Evolutionary conservation across 2,797 vertebrate genomes (phyloP).

Genomic region (Characodon lateralis): DNA sequence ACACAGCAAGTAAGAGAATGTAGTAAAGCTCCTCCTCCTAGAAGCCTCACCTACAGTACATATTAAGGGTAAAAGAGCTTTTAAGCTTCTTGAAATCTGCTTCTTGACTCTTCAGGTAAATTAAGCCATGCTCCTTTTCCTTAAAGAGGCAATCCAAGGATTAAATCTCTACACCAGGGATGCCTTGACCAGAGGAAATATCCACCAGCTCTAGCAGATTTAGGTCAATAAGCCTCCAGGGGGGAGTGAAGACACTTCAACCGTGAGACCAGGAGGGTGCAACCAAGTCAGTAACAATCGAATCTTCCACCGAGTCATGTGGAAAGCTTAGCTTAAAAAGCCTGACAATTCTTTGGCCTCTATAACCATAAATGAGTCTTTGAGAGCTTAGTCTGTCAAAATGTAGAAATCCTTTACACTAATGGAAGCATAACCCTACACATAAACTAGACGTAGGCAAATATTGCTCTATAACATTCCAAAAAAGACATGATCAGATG

Average conservation of each 20-base stretch:
- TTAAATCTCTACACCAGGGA: conserved; percentile 32
- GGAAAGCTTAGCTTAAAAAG: conserved; percentile 18
- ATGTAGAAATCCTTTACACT: neutral
- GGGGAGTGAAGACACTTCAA: conserved; percentile 14
- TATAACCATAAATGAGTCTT: neutral
- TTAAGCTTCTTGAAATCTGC: conserved; percentile 27
- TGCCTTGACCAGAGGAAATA: conserved; percentile 37
- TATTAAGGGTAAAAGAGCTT: conserved; percentile 8
- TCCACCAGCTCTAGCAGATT: conserved; percentile 36
- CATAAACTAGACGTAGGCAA: neutral
- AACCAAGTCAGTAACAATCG: conserved; percentile 20
- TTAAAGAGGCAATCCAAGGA: conserved; percentile 42
- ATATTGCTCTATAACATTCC: neutral
- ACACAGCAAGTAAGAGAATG: conserved; percentile 1
- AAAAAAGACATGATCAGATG: neutral
- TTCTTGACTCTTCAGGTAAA: conserved; percentile 36
- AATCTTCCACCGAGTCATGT: conserved; percentile 14
- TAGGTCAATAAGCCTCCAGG: conserved; percentile 24
- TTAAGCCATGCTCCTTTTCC: conserved; percentile 26
- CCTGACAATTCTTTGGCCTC: conserved; percentile 1
- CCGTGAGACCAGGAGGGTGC: conserved; percentile 1
- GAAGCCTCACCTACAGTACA: conserved; percentile 1
- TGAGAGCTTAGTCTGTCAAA: neutral
- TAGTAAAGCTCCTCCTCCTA: neutral
- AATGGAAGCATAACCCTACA: neutral